Conservation (phyloP, 2,113 vertebrate genomes). For the Craseonycteris thonglongyai region DNA sequence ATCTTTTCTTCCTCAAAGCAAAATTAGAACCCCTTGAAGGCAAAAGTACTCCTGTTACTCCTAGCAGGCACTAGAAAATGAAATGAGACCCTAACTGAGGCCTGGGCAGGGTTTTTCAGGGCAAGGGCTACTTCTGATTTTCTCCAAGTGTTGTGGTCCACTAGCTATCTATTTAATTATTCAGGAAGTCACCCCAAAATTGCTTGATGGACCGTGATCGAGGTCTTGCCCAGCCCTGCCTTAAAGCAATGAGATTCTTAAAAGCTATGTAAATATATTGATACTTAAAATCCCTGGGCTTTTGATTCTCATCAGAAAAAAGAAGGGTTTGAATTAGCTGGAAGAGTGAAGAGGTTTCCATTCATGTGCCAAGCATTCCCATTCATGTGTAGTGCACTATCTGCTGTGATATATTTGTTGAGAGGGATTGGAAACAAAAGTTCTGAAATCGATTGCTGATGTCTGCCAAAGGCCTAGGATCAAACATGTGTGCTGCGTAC, state of each 20-base stretch:
- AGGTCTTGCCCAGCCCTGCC: too few species aligned
- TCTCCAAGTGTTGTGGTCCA: too few species aligned
- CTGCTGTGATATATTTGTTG: neutral
- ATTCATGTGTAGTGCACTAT: neutral
- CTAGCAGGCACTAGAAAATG: neutral
- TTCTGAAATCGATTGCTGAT: constrained; percentile 6
- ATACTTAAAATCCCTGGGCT: neutral
- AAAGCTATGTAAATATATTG: neutral
- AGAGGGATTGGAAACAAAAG: neutral
- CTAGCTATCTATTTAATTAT: too few species aligned
- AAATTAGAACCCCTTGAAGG: neutral
- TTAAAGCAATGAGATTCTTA: neutral
- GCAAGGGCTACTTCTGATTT: too few species aligned
- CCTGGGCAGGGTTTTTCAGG: too few species aligned
- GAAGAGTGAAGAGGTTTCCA: neutral
- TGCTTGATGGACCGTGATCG: too few species aligned
- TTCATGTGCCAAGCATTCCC: neutral
- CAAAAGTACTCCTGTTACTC: neutral
- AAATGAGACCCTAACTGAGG: too few species aligned
- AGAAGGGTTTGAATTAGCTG: neutral
- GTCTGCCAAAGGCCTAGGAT: neutral
- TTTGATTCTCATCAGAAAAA: neutral
- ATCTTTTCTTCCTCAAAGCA: constrained; percentile 2
- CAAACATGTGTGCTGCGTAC: neutral
- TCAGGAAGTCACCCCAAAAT: too few species aligned